A percentile compares a stretch with the other conserved stretches of the same genome.
These are phyloP conservation scores for Sphenodon punctatus DNA, from an alignment of 2,797 vertebrate genomes.

Conservation along the genomic window DNA sequence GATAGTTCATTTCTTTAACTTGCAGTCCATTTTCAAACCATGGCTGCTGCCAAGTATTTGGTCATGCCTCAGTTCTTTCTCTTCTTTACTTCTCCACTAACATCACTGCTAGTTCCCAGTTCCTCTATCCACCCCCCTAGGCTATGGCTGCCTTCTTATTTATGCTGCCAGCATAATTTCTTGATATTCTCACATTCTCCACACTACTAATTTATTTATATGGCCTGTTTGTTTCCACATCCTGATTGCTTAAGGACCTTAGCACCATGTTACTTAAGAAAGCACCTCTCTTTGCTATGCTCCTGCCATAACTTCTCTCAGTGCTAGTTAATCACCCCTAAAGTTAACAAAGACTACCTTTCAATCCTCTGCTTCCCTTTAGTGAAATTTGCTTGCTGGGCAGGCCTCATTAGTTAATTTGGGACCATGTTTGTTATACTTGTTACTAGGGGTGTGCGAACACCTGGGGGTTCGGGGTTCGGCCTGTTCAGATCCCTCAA, in stretches of 20 bases:
- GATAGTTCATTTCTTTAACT: not conserved
- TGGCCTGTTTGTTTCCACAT: slow-evolving; percentile 48
- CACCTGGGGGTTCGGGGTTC: too few species aligned
- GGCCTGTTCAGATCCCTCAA: too few species aligned
- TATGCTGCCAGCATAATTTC: slow-evolving; percentile 72
- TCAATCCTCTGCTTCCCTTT: slow-evolving; percentile 14
- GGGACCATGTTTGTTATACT: slow-evolving; percentile 1
- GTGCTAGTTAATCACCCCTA: slow-evolving; percentile 47
- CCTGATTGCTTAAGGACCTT: slow-evolving; percentile 52
- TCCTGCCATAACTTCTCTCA: slow-evolving; percentile 51
- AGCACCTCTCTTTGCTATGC: slow-evolving; percentile 46
- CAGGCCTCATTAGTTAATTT: slow-evolving; percentile 16
- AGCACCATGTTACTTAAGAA: slow-evolving; percentile 60
- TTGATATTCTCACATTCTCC: slow-evolving; percentile 68
- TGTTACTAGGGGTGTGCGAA: too few species aligned
- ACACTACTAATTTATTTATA: slow-evolving; percentile 71
- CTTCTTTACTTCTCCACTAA: slow-evolving; percentile 36
- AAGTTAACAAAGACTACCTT: slow-evolving; percentile 11
- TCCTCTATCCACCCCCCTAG: slow-evolving; percentile 47
- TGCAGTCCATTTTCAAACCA: slow-evolving; percentile 19
- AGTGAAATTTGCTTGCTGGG: slow-evolving; percentile 20
- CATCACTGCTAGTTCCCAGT: slow-evolving; percentile 42
- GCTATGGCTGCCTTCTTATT: slow-evolving; percentile 67
- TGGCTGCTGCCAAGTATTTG: slow-evolving; percentile 32
- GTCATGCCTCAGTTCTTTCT: slow-evolving; percentile 29